phyloP scores from a whole-genome alignment of 1,140 invertebrate species.

The Pachypeltis micranthus region DNA sequence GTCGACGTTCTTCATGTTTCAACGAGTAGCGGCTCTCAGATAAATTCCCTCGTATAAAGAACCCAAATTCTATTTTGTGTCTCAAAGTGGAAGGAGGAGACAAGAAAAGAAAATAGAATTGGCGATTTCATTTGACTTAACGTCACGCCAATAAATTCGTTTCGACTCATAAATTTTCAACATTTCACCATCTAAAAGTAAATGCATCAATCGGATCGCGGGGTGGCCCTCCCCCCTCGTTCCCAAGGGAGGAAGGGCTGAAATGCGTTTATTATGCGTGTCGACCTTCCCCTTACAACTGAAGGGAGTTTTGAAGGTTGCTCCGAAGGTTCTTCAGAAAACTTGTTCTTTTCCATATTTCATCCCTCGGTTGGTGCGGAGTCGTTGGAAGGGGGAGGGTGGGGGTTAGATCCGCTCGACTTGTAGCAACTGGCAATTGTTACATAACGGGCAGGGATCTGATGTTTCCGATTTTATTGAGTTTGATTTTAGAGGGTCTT shows the following conservation, averaged over 20 bases:
- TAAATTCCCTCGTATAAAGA: too few relatives aligned
- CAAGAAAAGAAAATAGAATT: background rate
- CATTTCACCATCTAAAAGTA: background rate
- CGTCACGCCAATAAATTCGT: background rate
- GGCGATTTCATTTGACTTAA: background rate
- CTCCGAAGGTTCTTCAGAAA: background rate
- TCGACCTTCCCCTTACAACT: background rate
- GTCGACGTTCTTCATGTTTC: too few relatives aligned
- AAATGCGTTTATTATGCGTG: background rate
- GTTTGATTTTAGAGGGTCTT: too few relatives aligned
- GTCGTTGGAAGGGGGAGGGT: too few relatives aligned
- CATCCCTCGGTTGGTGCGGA: background rate
- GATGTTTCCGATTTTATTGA: too few relatives aligned
- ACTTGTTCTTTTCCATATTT: background rate
- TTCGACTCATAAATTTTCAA: background rate
- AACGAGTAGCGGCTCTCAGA: too few relatives aligned
- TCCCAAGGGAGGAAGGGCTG: background rate
- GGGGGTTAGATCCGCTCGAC: too few relatives aligned
- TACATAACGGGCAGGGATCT: too few relatives aligned
- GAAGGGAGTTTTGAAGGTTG: background rate
- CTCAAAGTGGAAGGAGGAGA: background rate
- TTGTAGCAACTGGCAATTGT: too few relatives aligned
- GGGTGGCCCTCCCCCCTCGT: background rate
- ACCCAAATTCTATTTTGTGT: too few relatives aligned
- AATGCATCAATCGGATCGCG: background rate